phyloP scores from a whole-genome alignment of 2,113 vertebrate genomes.

The Anhinga rufa region DNA sequence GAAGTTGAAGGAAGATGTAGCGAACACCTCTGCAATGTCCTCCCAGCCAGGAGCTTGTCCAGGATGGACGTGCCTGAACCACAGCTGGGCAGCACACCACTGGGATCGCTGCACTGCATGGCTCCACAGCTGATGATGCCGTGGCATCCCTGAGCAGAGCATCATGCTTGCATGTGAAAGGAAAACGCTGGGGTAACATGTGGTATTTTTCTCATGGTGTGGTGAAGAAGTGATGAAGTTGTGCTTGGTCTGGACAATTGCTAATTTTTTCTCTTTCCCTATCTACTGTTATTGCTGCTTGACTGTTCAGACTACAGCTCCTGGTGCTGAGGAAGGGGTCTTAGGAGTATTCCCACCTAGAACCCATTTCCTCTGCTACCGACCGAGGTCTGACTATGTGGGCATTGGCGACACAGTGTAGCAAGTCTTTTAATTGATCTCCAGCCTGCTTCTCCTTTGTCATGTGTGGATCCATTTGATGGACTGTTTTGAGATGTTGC shows the following conservation, averaged over 20 bases:
- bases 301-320: not conserved
- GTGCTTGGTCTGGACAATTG: not conserved
- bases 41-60: not conserved
- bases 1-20: not conserved
- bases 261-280: not conserved
- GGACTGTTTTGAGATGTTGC: not conserved
- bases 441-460: not conserved
- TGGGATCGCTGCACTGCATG: fast-evolving
- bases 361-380: not conserved
- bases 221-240: not conserved
- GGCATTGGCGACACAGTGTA: not conserved
- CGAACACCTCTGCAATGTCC: not conserved
- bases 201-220: not conserved
- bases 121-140: fast-evolving
- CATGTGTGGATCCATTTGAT: not conserved
- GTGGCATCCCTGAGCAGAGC: not conserved
- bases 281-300: not conserved
- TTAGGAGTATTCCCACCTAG: not conserved
- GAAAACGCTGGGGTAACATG: not conserved
- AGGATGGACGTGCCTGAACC: not conserved
- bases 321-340: not conserved
- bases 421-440: not conserved
- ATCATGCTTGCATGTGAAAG: not conserved
- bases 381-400: not conserved
- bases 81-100: not conserved